Conservation (phyloP, 2,888 invertebrate species). For the Calliphora vomitoria region DNA sequence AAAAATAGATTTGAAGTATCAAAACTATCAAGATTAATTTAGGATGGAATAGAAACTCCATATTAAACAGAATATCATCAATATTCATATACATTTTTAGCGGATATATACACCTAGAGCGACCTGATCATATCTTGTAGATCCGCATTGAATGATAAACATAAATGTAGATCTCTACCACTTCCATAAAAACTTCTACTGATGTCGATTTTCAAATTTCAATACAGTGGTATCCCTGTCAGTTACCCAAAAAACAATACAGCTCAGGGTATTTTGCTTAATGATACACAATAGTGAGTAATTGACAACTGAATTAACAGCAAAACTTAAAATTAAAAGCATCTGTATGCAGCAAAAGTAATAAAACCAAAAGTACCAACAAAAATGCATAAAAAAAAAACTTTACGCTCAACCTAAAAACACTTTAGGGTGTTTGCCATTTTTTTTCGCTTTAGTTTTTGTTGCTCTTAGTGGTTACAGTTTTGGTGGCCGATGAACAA, state of each 20-base stretch:
- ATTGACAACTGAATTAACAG: slow-evolving; percentile 1
- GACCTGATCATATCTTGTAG: too few species aligned
- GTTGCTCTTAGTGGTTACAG: not conserved
- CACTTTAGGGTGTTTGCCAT: not conserved
- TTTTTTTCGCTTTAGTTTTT: not conserved
- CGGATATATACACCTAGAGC: too few species aligned
- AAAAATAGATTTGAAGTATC: too few species aligned
- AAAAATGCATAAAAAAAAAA: not conserved
- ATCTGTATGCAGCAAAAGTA: slow-evolving; percentile 10
- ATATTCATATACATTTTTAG: too few species aligned
- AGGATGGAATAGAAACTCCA: too few species aligned
- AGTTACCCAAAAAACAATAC: not conserved
- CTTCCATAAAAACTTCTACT: too few species aligned
- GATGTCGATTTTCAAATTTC: too few species aligned
- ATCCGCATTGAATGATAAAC: too few species aligned
- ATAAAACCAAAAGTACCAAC: slow-evolving; percentile 1
- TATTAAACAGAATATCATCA: too few species aligned
- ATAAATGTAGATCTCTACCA: too few species aligned
- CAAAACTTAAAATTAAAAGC: slow-evolving; percentile 16
- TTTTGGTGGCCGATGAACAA: not conserved
- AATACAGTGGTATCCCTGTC: too few species aligned
- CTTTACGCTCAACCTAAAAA: not conserved
- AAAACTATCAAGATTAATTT: too few species aligned
- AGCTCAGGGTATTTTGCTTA: not conserved
- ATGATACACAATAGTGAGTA: not conserved